Evolutionary conservation across 2,113 vertebrate genomes (phyloP), one percentile per base, ranked within the genome.

Genomic region (Crypturellus undulatus): DNA sequence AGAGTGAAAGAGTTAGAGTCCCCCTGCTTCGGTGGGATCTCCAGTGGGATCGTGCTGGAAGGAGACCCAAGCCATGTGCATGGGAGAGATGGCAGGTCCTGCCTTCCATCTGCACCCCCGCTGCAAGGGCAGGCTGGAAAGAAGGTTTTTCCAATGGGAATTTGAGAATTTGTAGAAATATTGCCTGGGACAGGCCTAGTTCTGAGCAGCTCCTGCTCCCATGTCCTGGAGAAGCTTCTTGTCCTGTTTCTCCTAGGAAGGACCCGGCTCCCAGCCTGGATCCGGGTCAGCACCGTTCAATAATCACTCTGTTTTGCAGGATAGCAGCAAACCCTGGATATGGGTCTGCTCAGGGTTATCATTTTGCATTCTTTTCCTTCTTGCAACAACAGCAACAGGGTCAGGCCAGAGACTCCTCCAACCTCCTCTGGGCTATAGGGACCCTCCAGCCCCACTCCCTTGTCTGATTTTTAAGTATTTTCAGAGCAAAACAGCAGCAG

Each of bases 381-480:
- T 20, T 25, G 56, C 4, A n/a, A n/a, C 12, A 32, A 45, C 9
- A 65, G 30, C 30, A 21, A 45, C 8, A 43, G 4, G n/a, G 17
- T 47, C 49, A 76, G 15, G 43, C 28, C 36, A 28, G 0, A 1
- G 56, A 10, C 8, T 18, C 54, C 45, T 43, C 0, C 4, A 62
- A 64, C 38, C 40, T 38, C 20, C 54, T 7, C 67, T 34, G 32
- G 14, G 47, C 9, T 6, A 0, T 34, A 25, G 47, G 11, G 1
- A 19, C 1, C 17, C 17, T 5, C 18, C 22, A 36, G 77, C 32
- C 64, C 34, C 17, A 28, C 83, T 38, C 2, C 15, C 38, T 49
- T 26, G 34, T 10, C n/a, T 21, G 18, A 28, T 18, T 5, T 7
- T 19, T 43, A 82, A 79, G 69, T n/a, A 67, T 77, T 60, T 30